Conservation (phyloP, 1,140 invertebrate species). For the Tyrophagus putrescentiae region DNA sequence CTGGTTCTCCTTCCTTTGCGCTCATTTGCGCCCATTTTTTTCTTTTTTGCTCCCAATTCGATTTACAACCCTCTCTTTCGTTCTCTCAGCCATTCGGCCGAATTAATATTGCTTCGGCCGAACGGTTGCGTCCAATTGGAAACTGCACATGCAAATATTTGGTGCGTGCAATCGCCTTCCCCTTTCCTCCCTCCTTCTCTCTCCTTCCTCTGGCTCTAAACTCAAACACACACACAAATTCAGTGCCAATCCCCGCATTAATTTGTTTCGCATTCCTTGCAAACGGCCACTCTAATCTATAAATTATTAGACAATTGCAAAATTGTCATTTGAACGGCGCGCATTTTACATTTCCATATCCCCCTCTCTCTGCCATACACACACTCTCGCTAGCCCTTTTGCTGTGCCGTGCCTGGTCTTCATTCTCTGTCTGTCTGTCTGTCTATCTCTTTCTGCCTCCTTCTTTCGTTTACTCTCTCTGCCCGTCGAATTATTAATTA, state of each 20-base stretch:
- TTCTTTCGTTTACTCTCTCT: too few species aligned
- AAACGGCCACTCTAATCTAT: constrained; percentile 11
- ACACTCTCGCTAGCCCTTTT: background rate
- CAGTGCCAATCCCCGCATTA: background rate
- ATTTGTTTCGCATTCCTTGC: constrained; percentile 14
- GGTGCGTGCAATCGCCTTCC: background rate
- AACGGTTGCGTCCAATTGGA: background rate
- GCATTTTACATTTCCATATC: background rate
- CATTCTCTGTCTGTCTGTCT: too few species aligned
- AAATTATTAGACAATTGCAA: constrained; percentile 15
- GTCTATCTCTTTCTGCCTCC: too few species aligned
- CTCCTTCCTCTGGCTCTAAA: too few species aligned
- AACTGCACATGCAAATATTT: background rate
- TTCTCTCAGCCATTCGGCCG: too few species aligned
- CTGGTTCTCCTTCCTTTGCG: too few species aligned
- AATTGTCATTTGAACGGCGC: constrained; percentile 4
- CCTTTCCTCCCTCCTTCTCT: too few species aligned
- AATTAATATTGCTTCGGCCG: background rate
- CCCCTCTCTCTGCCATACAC: background rate
- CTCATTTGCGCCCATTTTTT: too few species aligned
- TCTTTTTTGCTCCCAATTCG: constrained; percentile 1
- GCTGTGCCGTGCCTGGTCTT: background rate
- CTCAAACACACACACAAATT: too few species aligned
- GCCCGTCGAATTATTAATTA: too few species aligned
- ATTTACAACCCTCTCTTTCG: background rate